Conservation (phyloP, 2,113 vertebrate species). For the Ictalurus furcatus region DNA sequence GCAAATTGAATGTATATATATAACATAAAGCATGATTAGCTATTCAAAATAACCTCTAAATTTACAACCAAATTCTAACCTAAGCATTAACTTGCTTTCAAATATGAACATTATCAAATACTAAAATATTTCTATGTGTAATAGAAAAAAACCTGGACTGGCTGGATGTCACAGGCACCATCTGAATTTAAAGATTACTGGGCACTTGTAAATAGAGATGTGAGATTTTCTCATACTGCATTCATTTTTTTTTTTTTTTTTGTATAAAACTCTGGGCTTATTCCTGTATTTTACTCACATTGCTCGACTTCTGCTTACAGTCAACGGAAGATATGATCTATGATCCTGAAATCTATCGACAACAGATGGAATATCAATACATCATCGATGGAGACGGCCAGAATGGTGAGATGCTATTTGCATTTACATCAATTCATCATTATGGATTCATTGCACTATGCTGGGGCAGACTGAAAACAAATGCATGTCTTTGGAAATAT, state of each 20-base stretch:
- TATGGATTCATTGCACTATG: neutral
- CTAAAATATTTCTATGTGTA: constrained; percentile 52
- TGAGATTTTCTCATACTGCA: constrained; percentile 50
- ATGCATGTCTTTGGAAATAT: neutral
- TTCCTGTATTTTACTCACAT: constrained; percentile 21
- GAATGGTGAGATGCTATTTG: constrained; percentile 77
- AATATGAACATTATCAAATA: constrained; percentile 26
- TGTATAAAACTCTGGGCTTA: constrained; percentile 20
- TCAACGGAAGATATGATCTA: constrained; percentile 92
- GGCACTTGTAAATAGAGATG: constrained; percentile 58
- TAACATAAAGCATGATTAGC: too few relatives aligned
- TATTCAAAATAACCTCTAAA: neutral
- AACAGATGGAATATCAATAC: constrained; percentile 85
- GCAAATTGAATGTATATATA: neutral
- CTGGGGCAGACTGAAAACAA: neutral
- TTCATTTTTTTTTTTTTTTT: constrained; percentile 43
- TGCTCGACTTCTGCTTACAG: constrained; percentile 64
- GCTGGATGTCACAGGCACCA: constrained; percentile 58
- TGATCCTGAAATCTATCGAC: constrained; percentile 90
- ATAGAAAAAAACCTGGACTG: constrained; percentile 56
- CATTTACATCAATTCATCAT: neutral
- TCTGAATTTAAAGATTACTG: constrained; percentile 58
- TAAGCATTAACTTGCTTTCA: constrained; percentile 15
- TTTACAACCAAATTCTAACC: neutral
- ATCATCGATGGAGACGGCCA: constrained; percentile 90